Conservation (phyloP, 2,113 vertebrate genomes). For the Sardina pilchardus region DNA sequence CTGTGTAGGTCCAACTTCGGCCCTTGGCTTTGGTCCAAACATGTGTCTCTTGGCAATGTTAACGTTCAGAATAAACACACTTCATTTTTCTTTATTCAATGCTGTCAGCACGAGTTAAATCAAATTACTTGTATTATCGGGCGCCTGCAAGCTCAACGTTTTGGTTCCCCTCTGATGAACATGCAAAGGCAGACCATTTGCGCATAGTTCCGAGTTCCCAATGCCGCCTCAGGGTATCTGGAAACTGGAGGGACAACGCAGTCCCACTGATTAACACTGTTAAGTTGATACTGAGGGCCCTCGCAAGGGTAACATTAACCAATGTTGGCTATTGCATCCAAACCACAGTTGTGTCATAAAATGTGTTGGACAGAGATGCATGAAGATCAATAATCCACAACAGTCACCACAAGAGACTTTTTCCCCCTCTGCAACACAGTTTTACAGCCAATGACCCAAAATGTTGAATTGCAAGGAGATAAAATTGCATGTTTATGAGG, state of each 20-base stretch:
- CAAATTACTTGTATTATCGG: conserved; percentile 10
- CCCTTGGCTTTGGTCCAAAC: not conserved
- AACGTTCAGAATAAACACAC: not conserved
- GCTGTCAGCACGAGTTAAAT: conserved; percentile 28
- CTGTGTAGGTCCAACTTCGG: not conserved
- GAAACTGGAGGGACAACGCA: not conserved
- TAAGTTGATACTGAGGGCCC: not conserved
- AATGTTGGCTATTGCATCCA: not conserved
- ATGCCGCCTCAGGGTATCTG: not conserved
- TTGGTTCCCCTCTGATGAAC: not conserved
- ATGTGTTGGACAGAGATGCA: conserved; percentile 24
- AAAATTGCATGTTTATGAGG: not conserved
- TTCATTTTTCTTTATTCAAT: conserved; percentile 23
- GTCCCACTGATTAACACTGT: not conserved
- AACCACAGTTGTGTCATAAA: conserved; percentile 30
- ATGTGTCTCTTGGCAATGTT: conserved; percentile 2
- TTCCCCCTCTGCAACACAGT: not conserved
- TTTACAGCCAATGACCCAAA: conserved; percentile 1
- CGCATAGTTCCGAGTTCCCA: not conserved
- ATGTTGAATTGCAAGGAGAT: not conserved
- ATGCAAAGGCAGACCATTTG: not conserved
- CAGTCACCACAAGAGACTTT: not conserved
- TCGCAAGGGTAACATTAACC: not conserved
- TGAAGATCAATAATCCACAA: conserved; percentile 17
- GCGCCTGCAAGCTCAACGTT: conserved; percentile 12